Conservation (phyloP, 2,113 vertebrate species). For the Paracanthobrama guichenoti region DNA sequence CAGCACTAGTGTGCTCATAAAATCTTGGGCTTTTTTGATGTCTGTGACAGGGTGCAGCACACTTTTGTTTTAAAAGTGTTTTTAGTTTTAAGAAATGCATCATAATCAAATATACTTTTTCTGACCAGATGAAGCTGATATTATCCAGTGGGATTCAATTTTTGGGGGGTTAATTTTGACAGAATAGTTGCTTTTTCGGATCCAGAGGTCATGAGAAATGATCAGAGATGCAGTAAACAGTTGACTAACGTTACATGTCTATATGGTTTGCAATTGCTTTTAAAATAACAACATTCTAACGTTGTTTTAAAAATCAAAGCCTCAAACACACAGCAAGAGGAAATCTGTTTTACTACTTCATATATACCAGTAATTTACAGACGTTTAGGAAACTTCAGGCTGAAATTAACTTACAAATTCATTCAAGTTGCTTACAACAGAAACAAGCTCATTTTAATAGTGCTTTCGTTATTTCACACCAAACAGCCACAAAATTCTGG, state of each 20-base stretch:
- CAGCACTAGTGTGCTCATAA: neutral
- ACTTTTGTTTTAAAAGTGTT: no score
- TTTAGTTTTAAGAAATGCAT: neutral
- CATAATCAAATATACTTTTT: neutral
- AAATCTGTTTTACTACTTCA: slow-evolving; percentile 17
- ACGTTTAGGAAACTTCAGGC: slow-evolving; percentile 35
- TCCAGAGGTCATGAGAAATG: slow-evolving; percentile 45
- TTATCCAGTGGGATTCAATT: neutral
- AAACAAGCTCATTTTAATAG: slow-evolving; percentile 63
- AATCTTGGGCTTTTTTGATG: neutral
- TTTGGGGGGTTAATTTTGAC: slow-evolving; percentile 22
- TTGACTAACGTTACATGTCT: slow-evolving; percentile 41
- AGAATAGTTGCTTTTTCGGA: slow-evolving; percentile 25
- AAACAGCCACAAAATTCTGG: slow-evolving; percentile 4
- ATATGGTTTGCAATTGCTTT: slow-evolving; percentile 45
- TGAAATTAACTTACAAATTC: slow-evolving; percentile 43
- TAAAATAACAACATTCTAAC: slow-evolving; percentile 39
- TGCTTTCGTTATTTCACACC: neutral
- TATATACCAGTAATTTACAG: slow-evolving; percentile 25
- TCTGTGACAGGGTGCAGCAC: neutral
- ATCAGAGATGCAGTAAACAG: slow-evolving; percentile 60
- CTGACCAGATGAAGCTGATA: slow-evolving; percentile 61
- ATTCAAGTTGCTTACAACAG: slow-evolving; percentile 65
- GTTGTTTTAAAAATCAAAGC: slow-evolving; percentile 45
- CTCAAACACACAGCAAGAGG: slow-evolving; percentile 25